Evolutionary conservation across 2,113 vertebrate species (phyloP).

Genomic region (Tylochromis polylepis): DNA sequence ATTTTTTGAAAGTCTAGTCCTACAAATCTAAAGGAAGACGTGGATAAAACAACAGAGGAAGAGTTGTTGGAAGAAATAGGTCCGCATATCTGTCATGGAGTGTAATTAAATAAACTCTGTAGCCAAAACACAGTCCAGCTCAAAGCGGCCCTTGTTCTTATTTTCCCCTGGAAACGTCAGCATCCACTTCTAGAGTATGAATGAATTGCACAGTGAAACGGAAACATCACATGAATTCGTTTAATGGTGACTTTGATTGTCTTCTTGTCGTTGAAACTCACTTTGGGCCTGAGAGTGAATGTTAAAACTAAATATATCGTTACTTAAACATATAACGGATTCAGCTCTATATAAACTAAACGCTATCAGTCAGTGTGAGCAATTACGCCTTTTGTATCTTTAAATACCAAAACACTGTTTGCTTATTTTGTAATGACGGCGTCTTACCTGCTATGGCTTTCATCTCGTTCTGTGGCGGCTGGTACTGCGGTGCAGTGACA

Average conservation of each 20-base stretch:
- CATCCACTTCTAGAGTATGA: neutral
- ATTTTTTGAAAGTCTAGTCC: neutral
- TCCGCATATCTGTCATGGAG: neutral
- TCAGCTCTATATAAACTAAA: neutral
- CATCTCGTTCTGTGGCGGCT: neutral
- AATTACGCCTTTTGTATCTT: neutral
- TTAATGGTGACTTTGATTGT: neutral
- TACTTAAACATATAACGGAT: neutral
- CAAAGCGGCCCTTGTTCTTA: conserved; percentile 23
- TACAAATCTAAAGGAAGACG: neutral
- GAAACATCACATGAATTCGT: conserved; percentile 6
- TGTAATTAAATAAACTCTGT: conserved; percentile 17
- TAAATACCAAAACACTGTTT: neutral
- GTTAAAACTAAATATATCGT: neutral
- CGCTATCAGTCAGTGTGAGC: neutral
- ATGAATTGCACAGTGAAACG: neutral
- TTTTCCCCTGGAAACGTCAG: neutral
- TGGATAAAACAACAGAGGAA: neutral
- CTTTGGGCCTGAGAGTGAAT: neutral
- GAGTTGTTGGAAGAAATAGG: neutral
- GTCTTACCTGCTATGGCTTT: conserved; percentile 27
- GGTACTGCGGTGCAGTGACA: neutral
- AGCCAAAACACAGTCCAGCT: neutral
- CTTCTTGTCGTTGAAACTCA: neutral
- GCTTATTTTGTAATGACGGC: neutral